These are phyloP conservation scores for Nematopogon swammerdamellus DNA, from an alignment of 2,888 invertebrate genomes.

Conservation along the genomic window DNA sequence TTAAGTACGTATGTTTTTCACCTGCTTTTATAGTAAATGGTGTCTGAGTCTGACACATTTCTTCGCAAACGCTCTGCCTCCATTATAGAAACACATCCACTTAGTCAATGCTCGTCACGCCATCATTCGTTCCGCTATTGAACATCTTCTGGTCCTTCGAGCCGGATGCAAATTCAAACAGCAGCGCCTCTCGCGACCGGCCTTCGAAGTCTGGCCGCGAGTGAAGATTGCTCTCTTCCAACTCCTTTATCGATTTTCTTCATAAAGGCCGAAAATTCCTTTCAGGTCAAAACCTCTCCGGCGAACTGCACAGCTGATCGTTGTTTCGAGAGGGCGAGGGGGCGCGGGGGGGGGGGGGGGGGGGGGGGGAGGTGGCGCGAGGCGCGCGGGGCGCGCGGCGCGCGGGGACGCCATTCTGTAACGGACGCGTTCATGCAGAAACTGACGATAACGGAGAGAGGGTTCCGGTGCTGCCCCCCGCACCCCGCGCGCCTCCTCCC, in stretches of 20 bases:
- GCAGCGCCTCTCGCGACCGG: not conserved
- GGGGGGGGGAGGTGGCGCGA: constrained; percentile 16
- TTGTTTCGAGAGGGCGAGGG: constrained; percentile 9
- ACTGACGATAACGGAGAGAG: constrained; percentile 42
- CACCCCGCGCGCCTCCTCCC: constrained; percentile 4
- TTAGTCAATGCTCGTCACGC: too few relatives aligned
- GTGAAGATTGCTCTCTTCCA: not conserved
- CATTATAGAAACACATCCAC: too few relatives aligned
- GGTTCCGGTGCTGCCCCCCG: constrained; percentile 4
- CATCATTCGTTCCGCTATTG: too few relatives aligned
- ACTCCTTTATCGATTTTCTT: not conserved
- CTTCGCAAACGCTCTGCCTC: too few relatives aligned
- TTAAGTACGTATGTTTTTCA: too few relatives aligned
- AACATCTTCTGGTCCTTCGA: too few relatives aligned
- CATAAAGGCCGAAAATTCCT: not conserved
- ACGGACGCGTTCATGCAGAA: constrained; percentile 54
- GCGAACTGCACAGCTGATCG: not conserved
- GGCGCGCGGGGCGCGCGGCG: constrained; percentile 19
- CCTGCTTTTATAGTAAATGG: too few relatives aligned
- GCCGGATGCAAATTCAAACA: too few relatives aligned
- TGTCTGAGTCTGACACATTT: too few relatives aligned
- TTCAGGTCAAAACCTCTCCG: not conserved
- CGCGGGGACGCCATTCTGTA: constrained; percentile 14
- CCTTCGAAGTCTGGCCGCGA: not conserved
- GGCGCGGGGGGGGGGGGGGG: constrained; percentile 7